Conservation (phyloP, 1,140 invertebrate species). For the Dendroctonus ponderosae region DNA sequence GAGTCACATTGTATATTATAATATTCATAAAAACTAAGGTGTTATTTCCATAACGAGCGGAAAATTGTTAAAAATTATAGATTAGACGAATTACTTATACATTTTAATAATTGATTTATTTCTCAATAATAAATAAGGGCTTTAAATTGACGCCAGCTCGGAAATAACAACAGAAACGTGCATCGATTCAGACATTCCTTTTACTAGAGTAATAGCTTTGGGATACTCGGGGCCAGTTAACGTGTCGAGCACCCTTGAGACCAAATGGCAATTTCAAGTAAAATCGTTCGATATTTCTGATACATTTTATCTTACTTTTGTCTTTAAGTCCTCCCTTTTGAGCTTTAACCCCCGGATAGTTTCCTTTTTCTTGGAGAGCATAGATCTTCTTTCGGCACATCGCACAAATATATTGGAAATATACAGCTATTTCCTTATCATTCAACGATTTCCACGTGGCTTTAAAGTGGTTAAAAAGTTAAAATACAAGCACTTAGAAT, state of each 20-base stretch:
- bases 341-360: constrained; percentile 21
- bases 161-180: constrained; percentile 12
- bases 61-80: too few species aligned
- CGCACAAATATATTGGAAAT: too few species aligned
- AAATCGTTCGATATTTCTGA: constrained; percentile 38
- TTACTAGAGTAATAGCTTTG: constrained; percentile 34
- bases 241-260: constrained; percentile 38
- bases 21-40: neutral
- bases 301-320: constrained; percentile 36
- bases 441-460: too few species aligned
- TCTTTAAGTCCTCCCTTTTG: constrained; percentile 31
- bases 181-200: constrained; percentile 29
- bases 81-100: too few species aligned
- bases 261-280: constrained; percentile 36
- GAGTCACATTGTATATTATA: too few species aligned
- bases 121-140: neutral
- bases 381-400: neutral
- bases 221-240: constrained; percentile 38
- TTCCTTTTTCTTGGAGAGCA: constrained; percentile 6
- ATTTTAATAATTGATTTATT: too few species aligned
- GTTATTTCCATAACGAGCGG: neutral
- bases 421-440: too few species aligned
- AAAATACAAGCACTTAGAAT: too few species aligned
- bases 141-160: neutral
- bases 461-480: too few species aligned